phyloP scores from a whole-genome alignment of 2,888 invertebrate species.

The Cremastobaeus sp. region DNA sequence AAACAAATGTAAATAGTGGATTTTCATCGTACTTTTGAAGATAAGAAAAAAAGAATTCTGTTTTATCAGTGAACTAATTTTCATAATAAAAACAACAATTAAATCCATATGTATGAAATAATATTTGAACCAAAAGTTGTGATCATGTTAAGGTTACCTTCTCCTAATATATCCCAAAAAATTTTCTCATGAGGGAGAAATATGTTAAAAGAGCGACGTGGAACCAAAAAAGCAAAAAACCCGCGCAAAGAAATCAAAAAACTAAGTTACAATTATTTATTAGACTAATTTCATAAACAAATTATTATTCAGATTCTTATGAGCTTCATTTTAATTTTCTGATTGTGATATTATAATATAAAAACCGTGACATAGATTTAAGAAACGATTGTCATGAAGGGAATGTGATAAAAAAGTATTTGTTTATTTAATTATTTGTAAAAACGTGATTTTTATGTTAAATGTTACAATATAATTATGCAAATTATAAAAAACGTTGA shows the following conservation, averaged over 20 bases:
- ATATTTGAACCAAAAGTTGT: neutral
- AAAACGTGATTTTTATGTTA: slow-evolving; percentile 4
- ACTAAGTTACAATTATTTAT: neutral
- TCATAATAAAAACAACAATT: neutral
- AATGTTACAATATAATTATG: slow-evolving; percentile 1
- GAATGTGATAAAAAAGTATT: slow-evolving; percentile 17
- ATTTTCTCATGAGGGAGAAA: neutral
- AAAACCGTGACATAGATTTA: slow-evolving; percentile 5
- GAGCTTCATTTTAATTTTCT: neutral
- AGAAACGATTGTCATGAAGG: slow-evolving; percentile 9
- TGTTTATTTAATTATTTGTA: slow-evolving; percentile 8
- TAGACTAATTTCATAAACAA: neutral
- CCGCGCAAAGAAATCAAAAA: neutral
- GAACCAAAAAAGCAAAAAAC: slow-evolving; percentile 5
- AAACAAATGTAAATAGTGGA: neutral
- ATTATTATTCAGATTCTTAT: slow-evolving; percentile 8
- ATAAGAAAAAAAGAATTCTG: slow-evolving; percentile 4
- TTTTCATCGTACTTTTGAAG: neutral
- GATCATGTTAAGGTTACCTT: slow-evolving; percentile 11
- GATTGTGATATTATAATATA: slow-evolving; percentile 11
- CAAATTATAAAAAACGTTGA: slow-evolving; percentile 1
- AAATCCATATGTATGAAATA: slow-evolving; percentile 2
- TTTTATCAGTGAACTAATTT: neutral
- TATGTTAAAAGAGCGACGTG: slow-evolving; percentile 5
- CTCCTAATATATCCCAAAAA: neutral